phyloP scores from a whole-genome alignment of 92 coral and sea anemone genomes.

The Umimayanthus kanabou region DNA sequence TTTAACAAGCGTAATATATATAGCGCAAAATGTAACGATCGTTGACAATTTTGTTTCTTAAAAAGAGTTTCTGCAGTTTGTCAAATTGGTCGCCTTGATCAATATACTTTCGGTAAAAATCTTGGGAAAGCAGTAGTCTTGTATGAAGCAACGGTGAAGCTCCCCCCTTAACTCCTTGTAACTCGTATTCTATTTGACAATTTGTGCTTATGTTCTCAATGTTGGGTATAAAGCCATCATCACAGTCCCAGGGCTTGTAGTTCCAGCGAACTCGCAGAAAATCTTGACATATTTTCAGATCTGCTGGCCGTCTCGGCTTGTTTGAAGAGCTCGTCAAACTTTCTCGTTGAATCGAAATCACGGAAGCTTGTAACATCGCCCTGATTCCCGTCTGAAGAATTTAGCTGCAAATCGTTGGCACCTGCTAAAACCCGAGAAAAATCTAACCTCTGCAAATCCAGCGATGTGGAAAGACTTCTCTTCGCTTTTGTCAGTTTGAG shows the following conservation, averaged over 20 bases:
- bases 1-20: no score
- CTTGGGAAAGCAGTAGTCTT: no score
- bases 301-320: neutral
- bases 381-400: neutral
- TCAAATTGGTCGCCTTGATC: no score
- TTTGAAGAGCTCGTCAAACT: conserved; percentile 22
- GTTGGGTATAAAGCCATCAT: neutral
- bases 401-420: neutral
- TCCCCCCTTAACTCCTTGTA: no score
- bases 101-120: no score
- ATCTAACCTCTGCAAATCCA: neutral
- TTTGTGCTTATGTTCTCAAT: no score
- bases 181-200: no score
- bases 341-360: neutral
- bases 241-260: neutral
- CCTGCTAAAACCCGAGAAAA: neutral
- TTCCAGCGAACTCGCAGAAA: neutral
- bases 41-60: no score
- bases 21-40: no score
- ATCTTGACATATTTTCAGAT: conserved; percentile 7
- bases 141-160: no score
- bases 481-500: conserved; percentile 8
- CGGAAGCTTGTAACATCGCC: neutral
- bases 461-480: neutral
- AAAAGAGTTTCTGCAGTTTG: no score